Conservation (phyloP, 1,140 invertebrate genomes). For the Trichoplusia ni region DNA sequence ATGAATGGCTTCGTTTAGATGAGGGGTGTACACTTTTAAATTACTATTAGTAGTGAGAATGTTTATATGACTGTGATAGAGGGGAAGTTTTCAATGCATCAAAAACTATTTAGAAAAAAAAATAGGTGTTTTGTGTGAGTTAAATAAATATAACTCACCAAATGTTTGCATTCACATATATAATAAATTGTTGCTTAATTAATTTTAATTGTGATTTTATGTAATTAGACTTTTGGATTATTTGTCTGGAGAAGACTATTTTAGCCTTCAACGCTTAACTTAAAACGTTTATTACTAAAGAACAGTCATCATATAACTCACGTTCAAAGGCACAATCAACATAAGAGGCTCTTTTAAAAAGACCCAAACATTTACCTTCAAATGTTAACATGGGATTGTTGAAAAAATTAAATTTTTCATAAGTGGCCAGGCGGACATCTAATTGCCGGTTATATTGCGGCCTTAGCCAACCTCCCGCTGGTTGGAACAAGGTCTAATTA, state of each 20-base stretch:
- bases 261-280: too few relatives aligned
- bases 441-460: constrained; percentile 29
- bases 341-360: background rate
- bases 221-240: too few relatives aligned
- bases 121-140: background rate
- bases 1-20: background rate
- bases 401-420: constrained; percentile 34
- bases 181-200: too few relatives aligned
- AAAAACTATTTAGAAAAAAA: too few relatives aligned
- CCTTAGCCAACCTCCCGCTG: background rate
- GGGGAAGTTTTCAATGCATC: too few relatives aligned
- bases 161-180: background rate
- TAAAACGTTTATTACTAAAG: background rate
- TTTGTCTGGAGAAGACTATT: too few relatives aligned
- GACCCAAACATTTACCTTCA: background rate
- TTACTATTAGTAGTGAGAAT: too few relatives aligned
- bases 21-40: background rate
- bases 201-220: too few relatives aligned
- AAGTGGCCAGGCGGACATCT: constrained; percentile 20
- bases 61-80: too few relatives aligned
- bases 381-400: background rate
- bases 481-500: constrained; percentile 18
- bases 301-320: background rate
- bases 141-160: too few relatives aligned
- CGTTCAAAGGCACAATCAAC: background rate